Percentiles rank a stretch among this genome's conserved stretches.
Evolutionary conservation across 2,888 invertebrate species (phyloP).

Genomic region (Tryphoninae sp.): DNA sequence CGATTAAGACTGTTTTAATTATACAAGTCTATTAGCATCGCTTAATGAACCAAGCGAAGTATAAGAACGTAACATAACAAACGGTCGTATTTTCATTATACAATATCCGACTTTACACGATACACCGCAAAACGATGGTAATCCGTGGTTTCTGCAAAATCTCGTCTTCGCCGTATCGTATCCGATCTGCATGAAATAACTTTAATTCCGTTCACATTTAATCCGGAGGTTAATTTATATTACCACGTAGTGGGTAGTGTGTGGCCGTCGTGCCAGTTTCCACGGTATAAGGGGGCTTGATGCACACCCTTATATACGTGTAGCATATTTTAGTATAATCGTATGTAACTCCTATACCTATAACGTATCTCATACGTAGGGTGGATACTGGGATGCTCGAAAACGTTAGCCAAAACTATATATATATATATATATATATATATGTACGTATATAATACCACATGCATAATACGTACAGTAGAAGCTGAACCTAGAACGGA

Average conservation of each 20-base stretch:
- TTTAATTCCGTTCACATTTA: slow-evolving; percentile 54
- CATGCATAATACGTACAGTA: neutral
- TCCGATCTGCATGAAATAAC: slow-evolving; percentile 54
- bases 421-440: neutral
- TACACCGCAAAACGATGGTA: slow-evolving; percentile 30
- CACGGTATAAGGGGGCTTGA: slow-evolving; percentile 27
- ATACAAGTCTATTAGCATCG: too few relatives aligned
- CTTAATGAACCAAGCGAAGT: too few relatives aligned
- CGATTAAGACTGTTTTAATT: too few relatives aligned
- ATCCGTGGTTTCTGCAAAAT: slow-evolving; percentile 15
- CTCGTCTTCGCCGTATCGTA: slow-evolving; percentile 20
- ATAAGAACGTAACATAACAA: neutral
- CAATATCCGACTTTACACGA: neutral
- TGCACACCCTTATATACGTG: slow-evolving; percentile 24
- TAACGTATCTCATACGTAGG: slow-evolving; percentile 3
- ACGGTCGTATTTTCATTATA: slow-evolving; percentile 24
- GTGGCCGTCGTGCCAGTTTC: slow-evolving; percentile 38
- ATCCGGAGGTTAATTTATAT: slow-evolving; percentile 53
- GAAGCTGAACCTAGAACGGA: neutral
- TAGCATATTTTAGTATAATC: slow-evolving; percentile 9
- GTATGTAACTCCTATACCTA: slow-evolving; percentile 1
- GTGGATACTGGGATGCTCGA: slow-evolving; percentile 7
- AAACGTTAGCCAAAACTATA: neutral
- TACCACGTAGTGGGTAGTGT: slow-evolving; percentile 18
- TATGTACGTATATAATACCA: neutral